Evolutionary conservation across 2,113 vertebrate genomes (phyloP).

Genomic region (Protomyctophum bolini): DNA sequence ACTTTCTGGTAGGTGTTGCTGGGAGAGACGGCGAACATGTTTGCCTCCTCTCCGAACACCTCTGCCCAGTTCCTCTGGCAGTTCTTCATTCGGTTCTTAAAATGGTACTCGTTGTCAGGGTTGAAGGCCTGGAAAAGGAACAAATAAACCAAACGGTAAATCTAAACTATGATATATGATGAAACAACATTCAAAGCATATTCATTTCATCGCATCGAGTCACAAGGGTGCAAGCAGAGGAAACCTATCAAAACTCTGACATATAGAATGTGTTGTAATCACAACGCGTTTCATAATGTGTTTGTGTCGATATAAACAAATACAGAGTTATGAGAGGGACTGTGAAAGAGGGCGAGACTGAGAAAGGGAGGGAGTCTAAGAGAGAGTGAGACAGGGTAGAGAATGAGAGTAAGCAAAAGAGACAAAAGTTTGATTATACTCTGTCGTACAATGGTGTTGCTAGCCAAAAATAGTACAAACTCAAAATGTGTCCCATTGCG

Average conservation of each 20-base stretch:
- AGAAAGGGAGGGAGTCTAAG: not conserved
- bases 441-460: no score
- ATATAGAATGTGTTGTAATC: no score
- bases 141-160: slow-evolving; percentile 20
- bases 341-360: not conserved
- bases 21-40: slow-evolving; percentile 93
- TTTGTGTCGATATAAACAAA: no score
- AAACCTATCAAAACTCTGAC: no score
- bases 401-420: not conserved
- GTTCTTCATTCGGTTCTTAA: slow-evolving; percentile 98
- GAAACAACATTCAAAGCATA: not conserved
- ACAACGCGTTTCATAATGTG: no score
- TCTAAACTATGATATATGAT: not conserved
- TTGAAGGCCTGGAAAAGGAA: slow-evolving; percentile 88
- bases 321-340: not conserved
- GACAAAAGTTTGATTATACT: not conserved
- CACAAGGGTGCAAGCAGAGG: not conserved
- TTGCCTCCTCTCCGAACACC: slow-evolving; percentile 92
- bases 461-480: no score
- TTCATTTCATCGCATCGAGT: not conserved
- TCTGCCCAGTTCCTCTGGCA: slow-evolving; percentile 97
- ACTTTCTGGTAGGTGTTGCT: slow-evolving; percentile 92
- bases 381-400: not conserved
- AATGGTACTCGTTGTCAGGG: slow-evolving; percentile 98
- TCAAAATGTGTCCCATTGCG: no score